Evolutionary conservation across 92 coral and sea anemone genomes (phyloP).

Genomic region (Micromussa lordhowensis): DNA sequence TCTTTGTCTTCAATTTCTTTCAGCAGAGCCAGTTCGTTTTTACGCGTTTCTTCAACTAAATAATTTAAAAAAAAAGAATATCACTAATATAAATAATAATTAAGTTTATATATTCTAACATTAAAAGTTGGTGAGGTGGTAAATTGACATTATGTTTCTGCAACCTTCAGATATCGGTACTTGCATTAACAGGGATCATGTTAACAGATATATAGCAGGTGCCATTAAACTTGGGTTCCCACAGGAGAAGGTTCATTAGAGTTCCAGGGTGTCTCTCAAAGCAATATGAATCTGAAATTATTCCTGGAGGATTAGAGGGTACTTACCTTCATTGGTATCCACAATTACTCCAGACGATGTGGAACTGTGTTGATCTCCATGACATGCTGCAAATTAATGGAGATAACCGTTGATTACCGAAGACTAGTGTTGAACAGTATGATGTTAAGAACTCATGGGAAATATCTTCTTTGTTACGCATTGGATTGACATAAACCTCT

Average conservation of each 20-base stretch:
- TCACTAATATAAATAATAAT: not conserved
- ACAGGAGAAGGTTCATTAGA: too few relatives aligned
- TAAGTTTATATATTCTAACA: slow-evolving; percentile 1
- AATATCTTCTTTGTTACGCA: too few relatives aligned
- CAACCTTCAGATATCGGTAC: slow-evolving; percentile 10
- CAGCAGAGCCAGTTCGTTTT: not conserved
- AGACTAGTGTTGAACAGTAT: too few relatives aligned
- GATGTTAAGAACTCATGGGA: too few relatives aligned
- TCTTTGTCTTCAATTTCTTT: slow-evolving; percentile 11
- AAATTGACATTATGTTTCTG: not conserved
- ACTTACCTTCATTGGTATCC: too few relatives aligned
- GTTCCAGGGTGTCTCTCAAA: not conserved
- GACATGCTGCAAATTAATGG: too few relatives aligned
- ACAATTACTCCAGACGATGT: not conserved
- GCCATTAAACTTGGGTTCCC: not conserved
- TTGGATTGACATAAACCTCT: too few relatives aligned
- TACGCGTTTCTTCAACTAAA: slow-evolving; percentile 5
- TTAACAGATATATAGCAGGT: slow-evolving; percentile 5
- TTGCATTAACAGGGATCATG: slow-evolving; percentile 3
- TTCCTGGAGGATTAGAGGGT: too few relatives aligned
- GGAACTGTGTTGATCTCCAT: too few relatives aligned
- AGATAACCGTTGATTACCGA: too few relatives aligned
- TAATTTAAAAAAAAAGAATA: not conserved
- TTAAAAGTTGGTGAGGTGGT: not conserved
- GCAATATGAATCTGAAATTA: slow-evolving; percentile 16